Conservation (phyloP, 2,113 vertebrate species). For the Nymphicus hollandicus region DNA sequence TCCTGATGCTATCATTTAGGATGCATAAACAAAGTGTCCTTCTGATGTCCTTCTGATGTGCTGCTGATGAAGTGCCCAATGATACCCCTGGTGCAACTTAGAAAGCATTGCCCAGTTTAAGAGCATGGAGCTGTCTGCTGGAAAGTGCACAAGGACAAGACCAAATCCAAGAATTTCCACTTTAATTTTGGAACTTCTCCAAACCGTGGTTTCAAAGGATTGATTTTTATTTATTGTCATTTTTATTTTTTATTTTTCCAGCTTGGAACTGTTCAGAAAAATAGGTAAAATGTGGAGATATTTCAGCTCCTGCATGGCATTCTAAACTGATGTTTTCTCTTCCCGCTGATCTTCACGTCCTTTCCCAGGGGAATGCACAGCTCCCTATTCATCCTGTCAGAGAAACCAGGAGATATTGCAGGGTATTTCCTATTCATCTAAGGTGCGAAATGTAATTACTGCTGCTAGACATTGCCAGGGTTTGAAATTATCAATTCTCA, state of each 20-base stretch:
- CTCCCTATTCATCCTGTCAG: background rate
- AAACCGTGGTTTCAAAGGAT: background rate
- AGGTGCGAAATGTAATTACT: background rate
- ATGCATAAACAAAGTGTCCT: background rate
- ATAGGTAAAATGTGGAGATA: background rate
- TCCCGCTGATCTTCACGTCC: background rate
- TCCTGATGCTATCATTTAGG: fast-evolving
- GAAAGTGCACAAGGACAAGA: background rate
- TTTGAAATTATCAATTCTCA: background rate
- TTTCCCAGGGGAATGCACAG: background rate
- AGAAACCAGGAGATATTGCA: fast-evolving
- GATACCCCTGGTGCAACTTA: too few species aligned
- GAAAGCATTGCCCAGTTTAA: background rate
- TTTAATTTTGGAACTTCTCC: background rate
- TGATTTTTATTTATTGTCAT: background rate
- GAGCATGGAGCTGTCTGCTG: background rate
- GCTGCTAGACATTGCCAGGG: background rate
- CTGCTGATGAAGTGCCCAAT: background rate
- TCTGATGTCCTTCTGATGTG: background rate
- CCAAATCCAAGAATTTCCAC: background rate
- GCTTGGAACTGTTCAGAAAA: background rate
- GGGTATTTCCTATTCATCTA: background rate
- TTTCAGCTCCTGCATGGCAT: background rate
- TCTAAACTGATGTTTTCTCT: background rate
- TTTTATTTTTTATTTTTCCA: fast-evolving